Base-by-base conservation (phyloP, 1,140 invertebrate species). In the Diuraphis noxia region DNA sequence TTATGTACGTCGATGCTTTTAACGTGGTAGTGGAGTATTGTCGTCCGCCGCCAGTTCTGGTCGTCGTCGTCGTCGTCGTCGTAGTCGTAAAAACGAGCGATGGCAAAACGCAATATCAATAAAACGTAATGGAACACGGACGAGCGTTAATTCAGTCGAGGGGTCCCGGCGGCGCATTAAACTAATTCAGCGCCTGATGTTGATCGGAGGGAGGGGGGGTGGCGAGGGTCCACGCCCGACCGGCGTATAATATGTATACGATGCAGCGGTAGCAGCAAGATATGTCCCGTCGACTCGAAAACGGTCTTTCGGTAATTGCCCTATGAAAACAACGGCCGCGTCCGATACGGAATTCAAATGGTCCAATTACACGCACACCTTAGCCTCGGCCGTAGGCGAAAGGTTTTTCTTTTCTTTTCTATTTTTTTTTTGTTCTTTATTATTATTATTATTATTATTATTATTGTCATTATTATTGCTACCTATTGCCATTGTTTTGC, bases 81-180 rank as follows among this genome's bases (percentile, higher is more conserved):
- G 56, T 89, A n/a, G 56, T 72, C 89, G 89, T 91, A 91, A 91
- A 91, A 91, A 91, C 77, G 41, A 79, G n/a, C 23, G 40, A 25
- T n/a, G 40, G 63, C 8, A 46, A 90, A 90, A 90, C 30, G 89
- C 89, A 91, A 91, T 91, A 91, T 91, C 89, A 91, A 91, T 91
- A 91, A 91, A 91, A 91, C 89, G 72, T 91, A 91, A 91, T 91
- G 89, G 89, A 90, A 91, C 77, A 79, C 89, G 77, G 89, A 23
- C 77, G 85, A 49, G 89, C 89, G 89, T 91, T 91, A 91, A 91
- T 91, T 91, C 77, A n/a, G 46, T 43, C 63, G 43, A 82, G n/a
- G 56, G 56, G 56, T 43, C 88, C 40, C 56, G 88, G 88, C 40
- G 88, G 88, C 63, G 40, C 43, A 82, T 91, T 91, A 81, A 82